A percentile compares a stretch with the other conserved stretches of the same genome.
Conservation (phyloP, 2,888 invertebrate species). For the Hypselothyrea guttata region DNA sequence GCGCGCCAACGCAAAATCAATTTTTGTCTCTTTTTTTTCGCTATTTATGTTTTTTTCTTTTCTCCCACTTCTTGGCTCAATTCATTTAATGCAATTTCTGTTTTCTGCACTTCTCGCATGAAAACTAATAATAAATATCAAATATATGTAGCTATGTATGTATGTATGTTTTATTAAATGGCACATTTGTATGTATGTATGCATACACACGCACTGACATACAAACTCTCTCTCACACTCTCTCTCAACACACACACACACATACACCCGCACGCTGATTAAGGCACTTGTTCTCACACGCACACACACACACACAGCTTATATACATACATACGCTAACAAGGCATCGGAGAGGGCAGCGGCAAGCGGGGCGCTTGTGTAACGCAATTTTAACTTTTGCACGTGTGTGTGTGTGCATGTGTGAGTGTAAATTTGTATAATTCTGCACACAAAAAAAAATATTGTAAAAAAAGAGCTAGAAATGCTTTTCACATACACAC, state of each 20-base stretch:
- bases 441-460: slow-evolving; percentile 35
- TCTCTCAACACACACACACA: slow-evolving; percentile 15
- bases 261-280: slow-evolving; percentile 42
- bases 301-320: slow-evolving; percentile 24
- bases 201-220: slow-evolving; percentile 30
- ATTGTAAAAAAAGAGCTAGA: slow-evolving; percentile 17
- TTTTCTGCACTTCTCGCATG: slow-evolving; percentile 4
- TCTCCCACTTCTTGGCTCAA: slow-evolving; percentile 16
- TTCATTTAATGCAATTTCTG: slow-evolving; percentile 8
- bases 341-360: slow-evolving; percentile 20
- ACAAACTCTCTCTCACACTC: no score
- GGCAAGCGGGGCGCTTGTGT: slow-evolving; percentile 63
- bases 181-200: slow-evolving; percentile 9
- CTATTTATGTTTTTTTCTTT: no score
- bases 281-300: slow-evolving; percentile 55
- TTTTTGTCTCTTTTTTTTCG: slow-evolving; percentile 4
- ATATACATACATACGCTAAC: slow-evolving; percentile 14
- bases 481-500: slow-evolving; percentile 30
- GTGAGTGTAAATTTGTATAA: slow-evolving; percentile 38
- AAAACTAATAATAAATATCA: slow-evolving; percentile 12
- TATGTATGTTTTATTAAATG: slow-evolving; percentile 33
- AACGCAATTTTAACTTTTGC: slow-evolving; percentile 65
- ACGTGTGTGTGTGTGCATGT: slow-evolving; percentile 13
- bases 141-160: slow-evolving; percentile 14
- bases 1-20: slow-evolving; percentile 36